Percentiles rank a stretch among this genome's conserved stretches.
These are phyloP conservation scores for Cosmia trapezina DNA, from an alignment of 2,888 invertebrate genomes.

Conservation along the genomic window DNA sequence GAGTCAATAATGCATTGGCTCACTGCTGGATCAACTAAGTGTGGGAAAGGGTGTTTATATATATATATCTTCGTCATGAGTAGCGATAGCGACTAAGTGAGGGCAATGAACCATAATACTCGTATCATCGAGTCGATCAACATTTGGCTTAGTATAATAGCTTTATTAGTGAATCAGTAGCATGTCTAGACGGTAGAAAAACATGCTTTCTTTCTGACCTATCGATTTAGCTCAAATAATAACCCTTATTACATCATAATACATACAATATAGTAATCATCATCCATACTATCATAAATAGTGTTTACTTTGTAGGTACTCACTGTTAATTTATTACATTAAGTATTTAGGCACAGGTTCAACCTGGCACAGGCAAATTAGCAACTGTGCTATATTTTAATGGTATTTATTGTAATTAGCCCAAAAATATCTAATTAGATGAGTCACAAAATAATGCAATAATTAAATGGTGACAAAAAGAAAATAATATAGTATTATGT, in stretches of 20 bases:
- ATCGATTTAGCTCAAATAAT: neutral
- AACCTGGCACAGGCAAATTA: too few species aligned
- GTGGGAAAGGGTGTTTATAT: too few species aligned
- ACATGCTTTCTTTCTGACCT: constrained; percentile 1
- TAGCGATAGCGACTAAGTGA: neutral
- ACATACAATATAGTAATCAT: too few species aligned
- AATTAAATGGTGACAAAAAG: neutral
- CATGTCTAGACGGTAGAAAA: constrained; percentile 34
- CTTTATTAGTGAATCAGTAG: constrained; percentile 1
- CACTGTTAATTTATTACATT: too few species aligned
- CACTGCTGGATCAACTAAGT: too few species aligned
- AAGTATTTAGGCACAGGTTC: too few species aligned
- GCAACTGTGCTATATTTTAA: too few species aligned
- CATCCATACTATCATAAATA: too few species aligned
- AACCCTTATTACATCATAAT: neutral
- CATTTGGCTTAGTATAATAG: constrained; percentile 2
- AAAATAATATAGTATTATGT: too few species aligned
- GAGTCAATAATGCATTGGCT: too few species aligned
- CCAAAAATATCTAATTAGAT: neutral
- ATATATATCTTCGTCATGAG: too few species aligned
- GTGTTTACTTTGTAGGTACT: too few species aligned
- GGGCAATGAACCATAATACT: neutral
- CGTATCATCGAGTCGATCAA: neutral
- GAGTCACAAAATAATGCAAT: neutral
- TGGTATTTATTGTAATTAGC: neutral